Base-by-base conservation (phyloP, 2,113 vertebrate genomes). In the Oxyura jamaicensis region DNA sequence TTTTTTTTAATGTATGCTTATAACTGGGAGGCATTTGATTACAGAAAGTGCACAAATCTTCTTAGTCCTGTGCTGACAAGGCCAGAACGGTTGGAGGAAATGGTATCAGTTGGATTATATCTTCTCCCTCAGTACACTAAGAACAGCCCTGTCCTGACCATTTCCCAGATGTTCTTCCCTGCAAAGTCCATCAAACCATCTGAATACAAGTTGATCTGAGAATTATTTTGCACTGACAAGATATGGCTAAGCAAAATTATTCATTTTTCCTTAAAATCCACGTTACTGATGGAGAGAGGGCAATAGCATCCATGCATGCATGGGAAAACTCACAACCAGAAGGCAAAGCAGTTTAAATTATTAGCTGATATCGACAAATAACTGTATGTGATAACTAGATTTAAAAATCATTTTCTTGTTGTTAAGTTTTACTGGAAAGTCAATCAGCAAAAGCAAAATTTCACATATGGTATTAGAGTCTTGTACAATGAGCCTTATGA, bases 241-340 rank as follows among this genome's bases (percentile, higher is more conserved):
- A 79, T n/a, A 72, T 1, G 2, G 23, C 23, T 73, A 8, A 89
- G 71, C 25, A 46, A 25, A 84, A 68, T 72, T 78, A 39, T 4
- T 73, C 0, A 19, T 19, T 83, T 80, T 72, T 71, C 25, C 60
- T 75, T 75, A 78, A 20, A 67, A 72, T 58, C 16, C 31, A 4
- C 21, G 6, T 58, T 74, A 67, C 9, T 71, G 13, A 17, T n/a
- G 28, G 22, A 8, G 25, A 41, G 17, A 10, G 2, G 5, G 4
- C 4, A 21, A 46, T 42, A 68, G 55, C 53, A 76, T 36, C 41
- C 41, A 74, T 0, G 0, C 2, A 33, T 29, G 17, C 31, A 48
- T 23, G 67, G 20, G 29, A 87, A 79, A 85, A 52, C 15, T 81
- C n/a, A 36, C 7, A 86, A 4, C 56, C 42, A 78, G n/a, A 81